These are phyloP conservation scores for Myotis brandtii DNA, from an alignment of 2,113 vertebrate genomes.

Conservation along the genomic window DNA sequence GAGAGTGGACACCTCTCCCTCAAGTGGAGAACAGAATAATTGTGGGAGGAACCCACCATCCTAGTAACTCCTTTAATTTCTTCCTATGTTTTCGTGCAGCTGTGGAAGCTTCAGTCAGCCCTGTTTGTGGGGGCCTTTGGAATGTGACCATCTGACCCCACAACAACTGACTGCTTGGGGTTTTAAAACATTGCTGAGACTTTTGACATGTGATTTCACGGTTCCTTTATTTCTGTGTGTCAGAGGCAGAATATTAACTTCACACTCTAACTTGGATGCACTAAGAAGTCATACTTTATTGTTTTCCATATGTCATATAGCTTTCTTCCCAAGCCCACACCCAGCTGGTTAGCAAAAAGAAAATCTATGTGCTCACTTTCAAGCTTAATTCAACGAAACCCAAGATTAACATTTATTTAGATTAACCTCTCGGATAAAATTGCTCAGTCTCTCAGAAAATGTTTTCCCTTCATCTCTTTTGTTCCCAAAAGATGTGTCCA, in stretches of 20 bases:
- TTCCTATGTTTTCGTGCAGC: background rate
- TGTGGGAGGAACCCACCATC: background rate
- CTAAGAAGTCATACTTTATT: background rate
- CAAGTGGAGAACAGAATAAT: background rate
- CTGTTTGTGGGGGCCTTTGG: background rate
- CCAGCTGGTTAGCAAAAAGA: background rate
- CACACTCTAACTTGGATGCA: background rate
- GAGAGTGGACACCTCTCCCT: background rate
- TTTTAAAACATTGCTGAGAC: constrained; percentile 7
- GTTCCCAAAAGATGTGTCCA: background rate
- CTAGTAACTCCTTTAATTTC: background rate
- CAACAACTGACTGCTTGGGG: background rate
- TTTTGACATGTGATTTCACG: constrained; percentile 15
- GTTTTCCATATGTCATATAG: background rate
- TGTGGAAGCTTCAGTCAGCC: background rate
- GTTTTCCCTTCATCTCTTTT: background rate
- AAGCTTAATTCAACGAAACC: background rate
- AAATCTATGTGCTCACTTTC: background rate
- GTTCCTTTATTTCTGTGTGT: constrained; percentile 3
- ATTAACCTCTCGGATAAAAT: background rate
- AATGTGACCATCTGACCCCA: background rate
- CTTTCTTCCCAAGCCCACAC: background rate
- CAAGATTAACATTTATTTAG: background rate
- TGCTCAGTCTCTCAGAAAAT: background rate
- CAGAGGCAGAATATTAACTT: background rate